phyloP scores from a whole-genome alignment of 2,113 vertebrate genomes.

The Conger conger region DNA sequence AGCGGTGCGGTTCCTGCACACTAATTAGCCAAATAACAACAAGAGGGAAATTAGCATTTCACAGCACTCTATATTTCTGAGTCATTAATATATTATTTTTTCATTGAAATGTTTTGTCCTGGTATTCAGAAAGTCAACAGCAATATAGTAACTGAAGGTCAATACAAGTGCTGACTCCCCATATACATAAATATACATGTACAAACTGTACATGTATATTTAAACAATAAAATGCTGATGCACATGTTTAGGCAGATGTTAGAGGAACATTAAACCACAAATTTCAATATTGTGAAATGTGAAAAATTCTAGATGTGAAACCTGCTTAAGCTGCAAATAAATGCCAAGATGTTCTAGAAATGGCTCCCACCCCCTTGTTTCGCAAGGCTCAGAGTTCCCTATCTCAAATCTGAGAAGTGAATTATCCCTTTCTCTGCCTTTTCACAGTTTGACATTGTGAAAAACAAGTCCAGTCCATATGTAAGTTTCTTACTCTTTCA shows the following conservation, averaged over 20 bases:
- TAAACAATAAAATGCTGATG: background rate
- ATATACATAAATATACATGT: background rate
- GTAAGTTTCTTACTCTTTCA: constrained; percentile 5
- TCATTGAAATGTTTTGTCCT: too few relatives aligned
- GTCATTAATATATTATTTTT: too few relatives aligned
- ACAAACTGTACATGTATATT: too few relatives aligned
- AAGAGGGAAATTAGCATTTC: too few relatives aligned
- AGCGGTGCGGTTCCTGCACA: too few relatives aligned
- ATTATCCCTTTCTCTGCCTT: background rate
- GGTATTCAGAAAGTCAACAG: background rate
- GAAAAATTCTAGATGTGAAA: constrained; percentile 11
- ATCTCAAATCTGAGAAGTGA: background rate
- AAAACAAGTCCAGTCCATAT: background rate
- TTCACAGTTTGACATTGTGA: background rate
- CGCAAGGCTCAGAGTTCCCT: background rate
- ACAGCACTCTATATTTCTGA: too few relatives aligned
- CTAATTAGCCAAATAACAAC: too few relatives aligned
- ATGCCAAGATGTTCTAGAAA: background rate
- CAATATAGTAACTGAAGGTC: background rate
- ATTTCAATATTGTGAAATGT: background rate
- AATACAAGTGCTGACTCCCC: background rate
- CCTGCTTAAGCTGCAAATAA: background rate
- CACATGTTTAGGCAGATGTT: background rate
- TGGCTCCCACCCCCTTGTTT: background rate
- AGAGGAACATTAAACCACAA: background rate